Base-by-base conservation (phyloP, 2,113 vertebrate genomes). In the Rhineura floridana region DNA sequence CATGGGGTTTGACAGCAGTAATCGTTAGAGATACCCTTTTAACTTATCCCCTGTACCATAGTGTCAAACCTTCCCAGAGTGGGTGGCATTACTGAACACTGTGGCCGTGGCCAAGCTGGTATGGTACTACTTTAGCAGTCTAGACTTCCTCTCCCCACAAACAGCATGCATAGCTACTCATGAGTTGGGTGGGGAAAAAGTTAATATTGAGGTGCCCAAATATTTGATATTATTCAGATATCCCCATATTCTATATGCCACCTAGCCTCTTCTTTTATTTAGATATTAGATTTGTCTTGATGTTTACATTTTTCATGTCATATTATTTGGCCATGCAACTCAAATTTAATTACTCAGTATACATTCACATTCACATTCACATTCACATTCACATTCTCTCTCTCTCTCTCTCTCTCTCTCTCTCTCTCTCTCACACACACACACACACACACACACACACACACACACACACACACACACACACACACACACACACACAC, bases 331-430 rank as follows among this genome's bases (percentile, higher is more conserved):
- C 46, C 62, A 30, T 11, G 39, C 3, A 80, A 87, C 25, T 86
- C 65, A 85, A 30, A 19, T 89, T 77, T 59, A 90, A 78, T 30
- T 79, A 30, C 48, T 85, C 10, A 67, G 39, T 89, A 91, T 85
- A 72, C 55, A 21, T 70, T 59, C 85, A 25, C n/a, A n/a, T n/a
- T n/a, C n/a, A n/a, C n/a, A n/a, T n/a, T n/a, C n/a, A n/a, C n/a
- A n/a, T n/a, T n/a, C n/a, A n/a, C n/a, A n/a, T n/a, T 50, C 50
- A 6, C 50, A 6, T 10, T 50, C 50, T 50, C 50, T 50, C 50
- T 50, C 50, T 50, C 50, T 50, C 50, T 50, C 50, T 50, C 50
- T 50, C 50, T 50, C 50, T 50, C 50, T 50, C 50, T 50, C 50
- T 50, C n/a, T n/a, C n/a, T n/a, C n/a, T n/a, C n/a, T n/a, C n/a